Evolutionary conservation across 2,888 invertebrate genomes (phyloP).

Genomic region (Gerosis bhagava): DNA sequence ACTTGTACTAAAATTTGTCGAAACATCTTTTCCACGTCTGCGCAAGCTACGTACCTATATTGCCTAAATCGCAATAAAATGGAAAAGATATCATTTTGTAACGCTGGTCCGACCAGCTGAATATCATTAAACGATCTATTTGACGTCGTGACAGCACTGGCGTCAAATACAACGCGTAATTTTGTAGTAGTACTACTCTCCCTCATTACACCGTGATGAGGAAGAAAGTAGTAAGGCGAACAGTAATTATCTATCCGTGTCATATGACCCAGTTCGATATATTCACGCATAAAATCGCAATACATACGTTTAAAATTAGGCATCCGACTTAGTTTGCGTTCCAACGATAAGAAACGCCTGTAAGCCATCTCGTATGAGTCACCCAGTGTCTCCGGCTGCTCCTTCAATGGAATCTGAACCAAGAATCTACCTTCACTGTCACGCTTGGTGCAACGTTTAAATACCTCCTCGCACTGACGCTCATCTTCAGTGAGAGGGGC

Average conservation of each 20-base stretch:
- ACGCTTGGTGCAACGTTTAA: slow-evolving; percentile 27
- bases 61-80: background rate
- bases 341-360: background rate
- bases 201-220: slow-evolving; percentile 38
- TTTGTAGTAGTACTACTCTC: slow-evolving; percentile 34
- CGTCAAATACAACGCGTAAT: slow-evolving; percentile 39
- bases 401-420: background rate
- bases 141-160: slow-evolving; percentile 28
- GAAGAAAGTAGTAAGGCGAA: slow-evolving; percentile 14
- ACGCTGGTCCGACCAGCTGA: slow-evolving; percentile 33
- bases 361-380: background rate
- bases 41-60: slow-evolving; percentile 30
- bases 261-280: slow-evolving; percentile 36
- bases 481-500: slow-evolving; percentile 3
- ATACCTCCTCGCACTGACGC: slow-evolving; percentile 27
- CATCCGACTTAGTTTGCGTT: background rate
- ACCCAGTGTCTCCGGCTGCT: background rate
- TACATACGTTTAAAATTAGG: slow-evolving; percentile 15
- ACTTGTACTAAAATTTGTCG: slow-evolving; percentile 16
- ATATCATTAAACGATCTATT: slow-evolving; percentile 31
- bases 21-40: slow-evolving; percentile 39
- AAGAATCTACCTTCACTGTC: background rate
- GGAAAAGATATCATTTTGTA: slow-evolving; percentile 17
- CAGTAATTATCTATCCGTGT: background rate
- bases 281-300: slow-evolving; percentile 36